Conservation (phyloP, 2,888 invertebrate species). For the Stictocephala bisonia region DNA sequence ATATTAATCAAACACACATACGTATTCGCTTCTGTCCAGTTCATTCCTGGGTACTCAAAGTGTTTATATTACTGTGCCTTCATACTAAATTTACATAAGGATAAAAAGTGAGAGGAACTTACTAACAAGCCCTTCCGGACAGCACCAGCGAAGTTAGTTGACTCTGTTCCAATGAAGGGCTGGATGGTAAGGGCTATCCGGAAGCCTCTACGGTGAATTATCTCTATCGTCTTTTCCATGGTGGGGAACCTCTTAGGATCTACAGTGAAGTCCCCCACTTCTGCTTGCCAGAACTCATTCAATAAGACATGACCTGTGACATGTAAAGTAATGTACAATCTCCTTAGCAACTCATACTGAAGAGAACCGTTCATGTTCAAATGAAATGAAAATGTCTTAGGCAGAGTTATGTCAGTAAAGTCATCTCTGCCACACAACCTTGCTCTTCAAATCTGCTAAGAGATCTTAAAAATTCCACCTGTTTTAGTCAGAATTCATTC, state of each 20-base stretch:
- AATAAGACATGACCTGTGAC: conserved; percentile 62
- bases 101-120: too few species aligned
- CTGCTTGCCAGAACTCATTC: conserved; percentile 64
- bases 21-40: too few species aligned
- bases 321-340: background rate
- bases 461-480: too few species aligned
- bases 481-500: too few species aligned
- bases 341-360: background rate
- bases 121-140: conserved; percentile 80
- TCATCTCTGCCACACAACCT: too few species aligned
- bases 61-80: too few species aligned
- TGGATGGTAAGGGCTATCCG: conserved; percentile 90
- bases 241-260: conserved; percentile 82
- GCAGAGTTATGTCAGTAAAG: background rate
- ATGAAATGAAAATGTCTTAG: too few species aligned
- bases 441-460: too few species aligned
- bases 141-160: conserved; percentile 83
- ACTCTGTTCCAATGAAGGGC: conserved; percentile 90
- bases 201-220: conserved; percentile 85
- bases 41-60: too few species aligned
- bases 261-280: conserved; percentile 81
- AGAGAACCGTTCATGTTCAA: background rate
- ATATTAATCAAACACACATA: too few species aligned
- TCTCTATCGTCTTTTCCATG: conserved; percentile 81
- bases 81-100: too few species aligned